Evolutionary conservation across 1,140 invertebrate species (phyloP).

Genomic region (Oncopeltus fasciatus): DNA sequence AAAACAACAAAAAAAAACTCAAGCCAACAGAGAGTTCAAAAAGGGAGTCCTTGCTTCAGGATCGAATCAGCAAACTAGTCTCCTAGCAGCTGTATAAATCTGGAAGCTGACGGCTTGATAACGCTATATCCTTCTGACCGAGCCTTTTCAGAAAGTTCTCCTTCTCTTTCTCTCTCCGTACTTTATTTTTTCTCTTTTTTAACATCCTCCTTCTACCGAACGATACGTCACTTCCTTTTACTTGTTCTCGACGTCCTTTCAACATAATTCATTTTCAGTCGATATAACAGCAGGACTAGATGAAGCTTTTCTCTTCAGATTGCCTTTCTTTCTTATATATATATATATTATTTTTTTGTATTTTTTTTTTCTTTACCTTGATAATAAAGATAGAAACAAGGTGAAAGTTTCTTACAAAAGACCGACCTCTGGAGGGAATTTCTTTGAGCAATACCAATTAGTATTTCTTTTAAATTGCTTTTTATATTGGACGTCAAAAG

Average conservation of each 20-base stretch:
- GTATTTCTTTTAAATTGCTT: too few relatives aligned
- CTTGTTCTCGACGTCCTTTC: neutral
- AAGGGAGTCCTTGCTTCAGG: too few relatives aligned
- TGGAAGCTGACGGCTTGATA: neutral
- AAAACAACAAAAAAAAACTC: too few relatives aligned
- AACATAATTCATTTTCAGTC: conserved; percentile 5
- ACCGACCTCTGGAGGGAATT: too few relatives aligned
- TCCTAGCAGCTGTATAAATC: neutral
- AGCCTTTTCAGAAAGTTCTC: conserved; percentile 5
- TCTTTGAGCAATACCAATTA: too few relatives aligned
- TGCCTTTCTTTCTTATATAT: neutral
- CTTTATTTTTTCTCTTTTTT: neutral
- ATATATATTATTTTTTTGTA: too few relatives aligned
- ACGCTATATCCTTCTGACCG: neutral
- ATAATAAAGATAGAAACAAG: too few relatives aligned
- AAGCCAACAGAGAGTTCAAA: too few relatives aligned
- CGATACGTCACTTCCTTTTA: conserved; percentile 3
- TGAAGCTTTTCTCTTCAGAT: neutral
- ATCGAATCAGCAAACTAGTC: neutral
- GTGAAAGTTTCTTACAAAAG: too few relatives aligned
- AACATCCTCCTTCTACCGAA: neutral
- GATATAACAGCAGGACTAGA: neutral
- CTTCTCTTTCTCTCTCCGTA: neutral
- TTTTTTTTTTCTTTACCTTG: too few relatives aligned
- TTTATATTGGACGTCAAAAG: too few relatives aligned